Base-by-base conservation (phyloP, 1,140 invertebrate species). In the Heliconius himera region DNA sequence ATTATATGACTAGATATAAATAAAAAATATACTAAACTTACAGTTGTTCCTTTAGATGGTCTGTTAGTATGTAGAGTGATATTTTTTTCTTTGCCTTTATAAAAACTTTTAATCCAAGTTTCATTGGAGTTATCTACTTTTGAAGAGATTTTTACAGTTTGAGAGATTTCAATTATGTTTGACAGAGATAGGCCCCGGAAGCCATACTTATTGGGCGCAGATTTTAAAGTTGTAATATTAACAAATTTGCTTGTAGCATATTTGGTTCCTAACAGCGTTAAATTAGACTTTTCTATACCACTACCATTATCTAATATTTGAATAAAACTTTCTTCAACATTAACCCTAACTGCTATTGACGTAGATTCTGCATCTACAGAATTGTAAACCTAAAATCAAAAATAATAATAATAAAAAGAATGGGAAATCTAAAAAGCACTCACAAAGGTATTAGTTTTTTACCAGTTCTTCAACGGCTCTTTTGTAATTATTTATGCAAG, bases 221-320 rank as follows among this genome's bases (percentile, higher is more conserved):
- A 91, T 83, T 95, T 89, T 9, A 96, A 88, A 74, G 96, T 95
- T 73, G 88, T 82, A 1, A 96, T 76, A 76, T 91, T 87, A 73
- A 95, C 87, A 85, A 95, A 96, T 91, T 97, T 97, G 87, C 96
- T 97, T 2, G 96, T 97, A 54, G 94, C 89, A 89, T 97, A 95
- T 82, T 95, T 95, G 81, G 92, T 87, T 51, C 96, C 96, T 70
- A 97, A 80, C 26, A 94, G 76, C 49, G 95, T 83, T 81, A 96
- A 89, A 85, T 96, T 94, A 54, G 88, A 80, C 76, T 88, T 81
- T 13, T 85, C 80, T 46, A 97, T 95, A 33, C 96, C 96, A 81
- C 77, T 73, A 6, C 96, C 96, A 94, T 97, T 97, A 83, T 97
- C 96, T 66, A 96, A 94, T 13, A 97, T 96, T 94, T 97, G 96